phyloP scores from a whole-genome alignment of 1,140 invertebrate species.

The Formica selysi region DNA sequence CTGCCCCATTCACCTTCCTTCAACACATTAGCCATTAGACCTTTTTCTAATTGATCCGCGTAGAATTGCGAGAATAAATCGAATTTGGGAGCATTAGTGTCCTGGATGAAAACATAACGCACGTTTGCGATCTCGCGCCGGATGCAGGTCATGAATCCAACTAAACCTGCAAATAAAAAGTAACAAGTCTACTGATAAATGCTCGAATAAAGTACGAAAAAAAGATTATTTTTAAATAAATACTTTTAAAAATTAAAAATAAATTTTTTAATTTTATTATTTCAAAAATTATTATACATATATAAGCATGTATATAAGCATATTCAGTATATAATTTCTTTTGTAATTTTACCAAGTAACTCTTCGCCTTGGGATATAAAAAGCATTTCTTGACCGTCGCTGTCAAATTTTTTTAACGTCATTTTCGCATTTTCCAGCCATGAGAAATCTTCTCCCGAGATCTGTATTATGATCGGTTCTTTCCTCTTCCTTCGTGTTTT shows the following conservation, averaged over 20 bases:
- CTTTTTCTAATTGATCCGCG: slow-evolving; percentile 89
- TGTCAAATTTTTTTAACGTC: slow-evolving; percentile 88
- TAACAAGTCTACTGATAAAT: too few species aligned
- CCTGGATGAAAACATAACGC: slow-evolving; percentile 91
- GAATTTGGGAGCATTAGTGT: slow-evolving; percentile 89
- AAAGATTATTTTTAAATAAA: too few species aligned
- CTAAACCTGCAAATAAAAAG: slow-evolving; percentile 88
- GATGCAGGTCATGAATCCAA: slow-evolving; percentile 96
- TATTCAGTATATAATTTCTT: neutral
- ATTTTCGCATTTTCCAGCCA: slow-evolving; percentile 95
- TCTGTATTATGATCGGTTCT: slow-evolving; percentile 87
- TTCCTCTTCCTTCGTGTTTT: slow-evolving; percentile 86
- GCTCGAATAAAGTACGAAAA: too few species aligned
- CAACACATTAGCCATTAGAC: slow-evolving; percentile 94
- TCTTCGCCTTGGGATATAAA: slow-evolving; percentile 85
- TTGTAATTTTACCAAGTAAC: slow-evolving; percentile 81
- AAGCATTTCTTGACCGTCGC: slow-evolving; percentile 86
- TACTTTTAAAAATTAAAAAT: too few species aligned
- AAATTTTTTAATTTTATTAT: neutral
- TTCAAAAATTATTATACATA: neutral
- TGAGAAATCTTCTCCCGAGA: slow-evolving; percentile 90
- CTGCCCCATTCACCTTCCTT: slow-evolving; percentile 94
- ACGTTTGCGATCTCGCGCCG: slow-evolving; percentile 92
- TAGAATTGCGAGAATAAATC: slow-evolving; percentile 87
- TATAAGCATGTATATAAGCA: too few species aligned